These are phyloP conservation scores for Sitobion miscanthi DNA, from an alignment of 1,140 invertebrate species.

Conservation along the genomic window DNA sequence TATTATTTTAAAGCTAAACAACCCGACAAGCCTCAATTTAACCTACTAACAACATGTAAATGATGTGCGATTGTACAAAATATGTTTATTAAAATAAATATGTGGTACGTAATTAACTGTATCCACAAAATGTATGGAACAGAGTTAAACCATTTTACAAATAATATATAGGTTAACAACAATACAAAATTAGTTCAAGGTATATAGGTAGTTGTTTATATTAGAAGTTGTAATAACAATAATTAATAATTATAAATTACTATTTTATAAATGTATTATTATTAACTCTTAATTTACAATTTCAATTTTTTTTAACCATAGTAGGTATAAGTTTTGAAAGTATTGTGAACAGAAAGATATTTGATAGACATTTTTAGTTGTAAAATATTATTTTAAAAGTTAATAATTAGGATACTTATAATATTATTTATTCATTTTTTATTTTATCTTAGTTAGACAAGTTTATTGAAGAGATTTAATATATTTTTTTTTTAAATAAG, in stretches of 20 bases:
- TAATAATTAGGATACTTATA: no score
- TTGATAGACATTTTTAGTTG: not conserved
- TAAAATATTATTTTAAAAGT: not conserved
- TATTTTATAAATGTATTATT: not conserved
- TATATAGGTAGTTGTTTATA: not conserved
- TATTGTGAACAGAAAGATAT: not conserved
- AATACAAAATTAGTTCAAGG: not conserved
- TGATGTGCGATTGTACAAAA: not conserved
- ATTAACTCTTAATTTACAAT: not conserved
- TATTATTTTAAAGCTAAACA: not conserved
- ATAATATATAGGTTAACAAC: not conserved
- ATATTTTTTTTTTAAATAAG: no score
- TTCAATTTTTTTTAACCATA: no score
- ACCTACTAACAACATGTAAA: not conserved
- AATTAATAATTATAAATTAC: not conserved
- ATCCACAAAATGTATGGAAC: not conserved
- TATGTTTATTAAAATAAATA: not conserved
- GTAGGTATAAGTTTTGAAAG: not conserved
- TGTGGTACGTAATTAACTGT: not conserved
- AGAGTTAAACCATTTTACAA: not conserved
- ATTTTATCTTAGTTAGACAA: no score
- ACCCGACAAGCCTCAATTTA: not conserved
- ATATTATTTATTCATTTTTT: no score
- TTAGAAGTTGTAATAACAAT: not conserved
- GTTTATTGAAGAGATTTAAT: no score